These are phyloP conservation scores for Gryllus bimaculatus DNA, from an alignment of 1,140 invertebrate genomes.

Conservation along the genomic window DNA sequence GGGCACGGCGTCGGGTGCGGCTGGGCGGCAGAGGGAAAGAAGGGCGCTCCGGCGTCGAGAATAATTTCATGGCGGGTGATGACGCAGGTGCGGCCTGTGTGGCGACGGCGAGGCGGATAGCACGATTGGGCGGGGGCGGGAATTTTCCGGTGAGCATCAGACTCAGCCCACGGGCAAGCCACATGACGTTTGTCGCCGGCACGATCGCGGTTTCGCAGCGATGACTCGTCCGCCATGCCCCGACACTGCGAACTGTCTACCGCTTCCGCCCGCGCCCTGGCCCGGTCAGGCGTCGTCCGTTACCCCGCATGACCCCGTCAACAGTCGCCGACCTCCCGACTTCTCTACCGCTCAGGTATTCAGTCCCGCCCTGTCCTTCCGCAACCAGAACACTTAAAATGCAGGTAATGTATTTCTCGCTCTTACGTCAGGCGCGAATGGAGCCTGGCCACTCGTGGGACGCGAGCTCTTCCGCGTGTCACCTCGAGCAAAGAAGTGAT, in stretches of 20 bases:
- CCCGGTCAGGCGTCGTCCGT: background rate
- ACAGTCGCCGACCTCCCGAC: background rate
- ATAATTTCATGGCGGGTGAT: background rate
- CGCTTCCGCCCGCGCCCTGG: background rate
- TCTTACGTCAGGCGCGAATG: background rate
- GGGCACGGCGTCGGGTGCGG: no score
- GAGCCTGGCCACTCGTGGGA: background rate
- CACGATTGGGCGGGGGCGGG: background rate
- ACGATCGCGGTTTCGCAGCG: no score
- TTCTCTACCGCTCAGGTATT: background rate
- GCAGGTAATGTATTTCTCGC: background rate
- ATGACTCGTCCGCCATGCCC: no score
- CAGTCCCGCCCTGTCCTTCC: background rate
- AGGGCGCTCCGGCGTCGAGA: background rate
- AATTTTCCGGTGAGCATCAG: no score
- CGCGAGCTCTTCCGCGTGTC: background rate
- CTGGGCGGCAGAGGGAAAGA: background rate
- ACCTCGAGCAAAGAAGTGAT: background rate
- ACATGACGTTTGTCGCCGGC: no score
- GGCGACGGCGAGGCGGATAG: background rate
- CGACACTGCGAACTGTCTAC: no score
- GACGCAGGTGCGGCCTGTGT: background rate
- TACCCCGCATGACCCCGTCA: background rate
- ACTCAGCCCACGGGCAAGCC: no score
- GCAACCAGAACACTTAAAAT: conserved; percentile 1